phyloP scores from a whole-genome alignment of 2,113 vertebrate genomes.

The Columba janthina region DNA sequence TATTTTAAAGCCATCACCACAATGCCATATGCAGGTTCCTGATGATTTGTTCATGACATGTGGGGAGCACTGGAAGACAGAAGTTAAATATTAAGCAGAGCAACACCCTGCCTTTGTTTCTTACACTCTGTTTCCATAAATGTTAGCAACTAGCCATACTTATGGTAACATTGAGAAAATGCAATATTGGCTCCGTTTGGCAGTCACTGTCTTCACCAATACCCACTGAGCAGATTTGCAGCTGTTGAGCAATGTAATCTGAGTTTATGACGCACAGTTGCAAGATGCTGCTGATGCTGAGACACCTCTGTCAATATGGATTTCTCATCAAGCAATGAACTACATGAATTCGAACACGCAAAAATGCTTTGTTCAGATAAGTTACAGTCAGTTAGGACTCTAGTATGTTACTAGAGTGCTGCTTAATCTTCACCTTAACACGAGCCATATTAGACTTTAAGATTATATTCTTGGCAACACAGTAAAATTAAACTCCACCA shows the following conservation, averaged over 20 bases:
- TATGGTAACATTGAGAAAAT: not conserved
- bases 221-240: not conserved
- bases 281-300: not conserved
- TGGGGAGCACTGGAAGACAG: not conserved
- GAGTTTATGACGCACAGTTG: not conserved
- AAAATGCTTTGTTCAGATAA: not conserved
- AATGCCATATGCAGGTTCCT: not conserved
- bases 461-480: not conserved
- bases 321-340: not conserved
- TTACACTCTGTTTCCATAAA: not conserved
- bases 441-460: not conserved
- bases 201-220: not conserved
- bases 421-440: not conserved
- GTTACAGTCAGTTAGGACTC: not conserved
- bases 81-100: not conserved
- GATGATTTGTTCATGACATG: not conserved
- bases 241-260: not conserved
- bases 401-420: not conserved
- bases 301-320: not conserved
- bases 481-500: not conserved
- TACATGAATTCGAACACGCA: not conserved
- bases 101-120: not conserved
- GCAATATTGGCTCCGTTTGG: not conserved
- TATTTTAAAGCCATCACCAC: not conserved
- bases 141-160: not conserved